Conservation (phyloP, 2,797 vertebrate species). For the Geotrypetes seraphini region DNA sequence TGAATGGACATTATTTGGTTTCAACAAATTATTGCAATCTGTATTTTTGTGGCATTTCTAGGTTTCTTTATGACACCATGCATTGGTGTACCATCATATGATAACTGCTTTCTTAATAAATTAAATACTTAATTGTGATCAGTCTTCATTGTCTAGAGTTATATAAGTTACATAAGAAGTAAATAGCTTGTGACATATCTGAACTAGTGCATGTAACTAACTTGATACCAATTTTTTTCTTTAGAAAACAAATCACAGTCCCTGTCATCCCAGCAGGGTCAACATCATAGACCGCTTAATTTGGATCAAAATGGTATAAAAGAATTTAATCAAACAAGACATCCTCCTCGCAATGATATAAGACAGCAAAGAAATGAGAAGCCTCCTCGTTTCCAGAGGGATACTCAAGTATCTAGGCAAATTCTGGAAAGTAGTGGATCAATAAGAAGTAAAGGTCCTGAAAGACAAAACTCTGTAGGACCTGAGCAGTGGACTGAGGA, state of each 20-base stretch:
- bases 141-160: background rate
- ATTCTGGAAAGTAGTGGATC: conserved; percentile 55
- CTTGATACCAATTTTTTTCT: conserved; percentile 33
- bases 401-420: conserved; percentile 72
- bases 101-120: too few species aligned
- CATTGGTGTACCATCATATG: too few species aligned
- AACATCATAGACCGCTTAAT: conserved; percentile 52
- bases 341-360: conserved; percentile 64
- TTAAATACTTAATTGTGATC: background rate
- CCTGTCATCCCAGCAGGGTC: conserved; percentile 58
- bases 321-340: conserved; percentile 61
- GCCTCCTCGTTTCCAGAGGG: conserved; percentile 87
- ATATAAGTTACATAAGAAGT: background rate
- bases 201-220: too few species aligned
- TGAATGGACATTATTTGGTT: too few species aligned
- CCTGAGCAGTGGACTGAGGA: conserved; percentile 67
- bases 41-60: too few species aligned
- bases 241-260: conserved; percentile 76
- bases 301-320: conserved; percentile 65
- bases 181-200: background rate
- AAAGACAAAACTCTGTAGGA: conserved; percentile 48
- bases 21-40: too few species aligned
- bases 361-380: conserved; percentile 79
- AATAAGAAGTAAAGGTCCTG: conserved; percentile 65
- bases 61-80: too few species aligned